phyloP scores from a whole-genome alignment of 2,888 invertebrate genomes.

The Sericinus montela region DNA sequence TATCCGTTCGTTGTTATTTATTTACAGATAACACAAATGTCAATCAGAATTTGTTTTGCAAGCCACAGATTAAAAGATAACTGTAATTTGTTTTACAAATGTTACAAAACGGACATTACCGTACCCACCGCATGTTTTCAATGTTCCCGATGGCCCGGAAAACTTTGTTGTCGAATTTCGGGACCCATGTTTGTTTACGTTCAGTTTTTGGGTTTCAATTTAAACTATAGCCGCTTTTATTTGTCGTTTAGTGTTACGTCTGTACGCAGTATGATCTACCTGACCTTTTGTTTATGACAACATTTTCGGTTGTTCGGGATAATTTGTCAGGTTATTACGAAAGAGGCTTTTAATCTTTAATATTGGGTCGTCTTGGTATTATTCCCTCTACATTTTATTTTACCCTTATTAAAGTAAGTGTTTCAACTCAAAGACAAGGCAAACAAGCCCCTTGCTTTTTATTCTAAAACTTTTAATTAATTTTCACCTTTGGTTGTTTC shows the following conservation, averaged over 20 bases:
- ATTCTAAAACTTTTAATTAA: not conserved
- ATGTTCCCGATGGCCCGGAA: slow-evolving; percentile 52
- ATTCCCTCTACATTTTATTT: slow-evolving; percentile 47
- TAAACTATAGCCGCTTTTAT: slow-evolving; percentile 74
- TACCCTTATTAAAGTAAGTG: slow-evolving; percentile 51
- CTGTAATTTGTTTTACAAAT: slow-evolving; percentile 51
- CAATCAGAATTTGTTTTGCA: slow-evolving; percentile 24
- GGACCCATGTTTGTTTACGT: slow-evolving; percentile 65
- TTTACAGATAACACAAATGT: not conserved
- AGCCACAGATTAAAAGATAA: slow-evolving; percentile 25
- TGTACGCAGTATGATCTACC: slow-evolving; percentile 43
- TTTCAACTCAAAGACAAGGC: slow-evolving; percentile 21
- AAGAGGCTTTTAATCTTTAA: slow-evolving; percentile 65
- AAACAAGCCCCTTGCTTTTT: slow-evolving; percentile 6
- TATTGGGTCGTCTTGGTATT: slow-evolving; percentile 52
- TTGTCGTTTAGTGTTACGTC: slow-evolving; percentile 73
- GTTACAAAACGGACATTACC: slow-evolving; percentile 46
- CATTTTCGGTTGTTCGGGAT: slow-evolving; percentile 58
- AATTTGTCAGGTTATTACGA: slow-evolving; percentile 59
- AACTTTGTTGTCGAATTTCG: slow-evolving; percentile 51
- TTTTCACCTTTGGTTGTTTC: too few species aligned
- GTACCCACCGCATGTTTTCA: slow-evolving; percentile 55
- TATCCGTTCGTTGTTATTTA: too few species aligned
- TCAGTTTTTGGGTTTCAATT: slow-evolving; percentile 74
- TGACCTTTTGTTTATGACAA: slow-evolving; percentile 60